Evolutionary conservation across 2,113 vertebrate species (phyloP).

Genomic region (Tachysurus vachellii): DNA sequence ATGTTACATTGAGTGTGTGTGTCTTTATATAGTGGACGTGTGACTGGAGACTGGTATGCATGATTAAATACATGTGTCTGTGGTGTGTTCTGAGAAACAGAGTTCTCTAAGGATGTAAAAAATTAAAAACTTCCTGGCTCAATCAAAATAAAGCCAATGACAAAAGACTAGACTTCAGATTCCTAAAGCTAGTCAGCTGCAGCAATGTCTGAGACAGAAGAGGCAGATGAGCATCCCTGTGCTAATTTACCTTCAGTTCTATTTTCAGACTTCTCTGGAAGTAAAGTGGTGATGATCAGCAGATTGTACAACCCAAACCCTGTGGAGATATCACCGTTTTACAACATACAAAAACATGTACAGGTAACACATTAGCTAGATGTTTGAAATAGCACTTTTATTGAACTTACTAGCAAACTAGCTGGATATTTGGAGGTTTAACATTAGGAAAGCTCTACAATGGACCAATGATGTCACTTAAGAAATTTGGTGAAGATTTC

Average conservation of each 20-base stretch:
- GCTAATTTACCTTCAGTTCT: neutral
- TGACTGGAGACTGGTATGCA: no score
- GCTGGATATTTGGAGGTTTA: neutral
- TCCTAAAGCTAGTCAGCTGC: neutral
- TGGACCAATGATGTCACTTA: neutral
- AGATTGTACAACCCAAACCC: neutral
- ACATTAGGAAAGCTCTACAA: neutral
- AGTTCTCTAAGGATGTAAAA: no score
- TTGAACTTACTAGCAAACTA: neutral
- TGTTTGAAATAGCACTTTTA: neutral
- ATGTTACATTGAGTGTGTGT: no score
- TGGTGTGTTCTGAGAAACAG: no score
- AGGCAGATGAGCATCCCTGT: neutral
- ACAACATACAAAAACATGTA: neutral
- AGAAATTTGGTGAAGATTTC: neutral
- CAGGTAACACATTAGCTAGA: neutral
- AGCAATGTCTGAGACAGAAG: neutral
- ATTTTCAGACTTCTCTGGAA: neutral
- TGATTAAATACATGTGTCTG: no score
- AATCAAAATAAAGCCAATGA: neutral
- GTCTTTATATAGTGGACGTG: no score
- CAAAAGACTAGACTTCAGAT: neutral
- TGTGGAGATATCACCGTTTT: neutral
- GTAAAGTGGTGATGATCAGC: neutral
- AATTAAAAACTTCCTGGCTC: neutral